Evolutionary conservation across 2,797 vertebrate genomes (phyloP), one percentile per base, ranked within the genome.

Genomic region (Pelodytes ibericus): DNA sequence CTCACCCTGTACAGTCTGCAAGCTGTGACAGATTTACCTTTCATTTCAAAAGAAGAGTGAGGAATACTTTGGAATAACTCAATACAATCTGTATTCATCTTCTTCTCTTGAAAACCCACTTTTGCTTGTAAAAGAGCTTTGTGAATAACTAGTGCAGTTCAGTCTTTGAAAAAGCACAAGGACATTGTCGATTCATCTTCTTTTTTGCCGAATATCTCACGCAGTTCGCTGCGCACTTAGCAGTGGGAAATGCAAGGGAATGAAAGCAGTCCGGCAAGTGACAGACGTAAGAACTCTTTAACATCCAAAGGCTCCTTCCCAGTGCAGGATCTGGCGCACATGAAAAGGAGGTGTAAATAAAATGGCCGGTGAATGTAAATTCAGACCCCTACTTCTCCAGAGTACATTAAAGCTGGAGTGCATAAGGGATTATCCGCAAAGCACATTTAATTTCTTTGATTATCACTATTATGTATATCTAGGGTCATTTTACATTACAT

Each of bases 221-320:
- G 33, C 51, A 41, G 33, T 41, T 70, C 67, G 58, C 67, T n/a
- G 24, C 8, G 36, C 30, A 29, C 41, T 22, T 49, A 49, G n/a
- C 64, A 29, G 25, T 49, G 16, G 25, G 64, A 24, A 22, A 8
- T 24, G 67, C 22, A 36, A 36, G 53, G 16, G 13, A 39, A 30
- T 51, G 18, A 51, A 10, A 53, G 16, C 30, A n/a, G 44, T 27
- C 11, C 36, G 44, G 9, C 15, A 41, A 11, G 36, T 41, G 11
- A 64, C n/a, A 36, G 29, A 39, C 36, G 6, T 6, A n/a, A 64
- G 0, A n/a, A n/a, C 10, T 25, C 15, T 65, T 44, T 44, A 26
- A 20, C 24, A 25, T 65, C 26, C 36, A 65, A 65, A 25, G 24
- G 36, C 7, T 39, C 7, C 1, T 39, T 39, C 36, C 7, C 7